Percentiles rank a stretch among this genome's conserved stretches.
These are phyloP conservation scores for Aix galericulata DNA, from an alignment of 2,113 vertebrate genomes.

Conservation along the genomic window DNA sequence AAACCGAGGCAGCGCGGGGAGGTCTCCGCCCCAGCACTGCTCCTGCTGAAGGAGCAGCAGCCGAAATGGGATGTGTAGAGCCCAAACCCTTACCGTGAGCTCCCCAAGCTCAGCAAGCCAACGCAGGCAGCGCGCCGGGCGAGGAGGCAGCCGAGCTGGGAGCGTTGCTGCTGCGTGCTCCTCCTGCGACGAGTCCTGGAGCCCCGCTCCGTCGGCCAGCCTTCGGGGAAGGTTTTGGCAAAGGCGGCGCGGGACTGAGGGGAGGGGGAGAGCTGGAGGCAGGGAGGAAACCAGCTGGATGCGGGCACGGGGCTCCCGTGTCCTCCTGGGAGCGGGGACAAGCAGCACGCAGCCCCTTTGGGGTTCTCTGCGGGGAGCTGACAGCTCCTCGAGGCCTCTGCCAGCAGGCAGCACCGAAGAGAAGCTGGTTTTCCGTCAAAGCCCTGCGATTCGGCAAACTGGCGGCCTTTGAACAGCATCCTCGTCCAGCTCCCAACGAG, in stretches of 20 bases:
- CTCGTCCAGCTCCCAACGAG: conserved; percentile 47
- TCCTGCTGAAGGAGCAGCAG: not conserved
- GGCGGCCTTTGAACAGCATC: conserved; percentile 41
- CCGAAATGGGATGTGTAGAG: not conserved
- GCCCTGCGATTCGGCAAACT: conserved; percentile 28
- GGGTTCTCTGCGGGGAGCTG: not conserved
- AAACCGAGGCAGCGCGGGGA: not conserved
- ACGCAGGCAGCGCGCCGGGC: fast-evolving
- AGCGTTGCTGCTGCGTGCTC: not conserved
- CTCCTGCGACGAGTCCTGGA: not conserved
- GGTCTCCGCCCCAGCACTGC: not conserved
- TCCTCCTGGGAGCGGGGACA: not conserved
- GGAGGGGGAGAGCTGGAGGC: not conserved
- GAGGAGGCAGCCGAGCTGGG: not conserved
- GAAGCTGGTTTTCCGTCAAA: conserved; percentile 30
- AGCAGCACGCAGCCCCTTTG: not conserved
- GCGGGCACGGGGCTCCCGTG: not conserved
- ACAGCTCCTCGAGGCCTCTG: conserved; percentile 25
- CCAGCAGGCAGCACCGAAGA: conserved; percentile 37
- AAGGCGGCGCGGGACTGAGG: not conserved
- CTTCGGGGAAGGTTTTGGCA: not conserved
- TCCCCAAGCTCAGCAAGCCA: not conserved
- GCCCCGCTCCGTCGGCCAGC: not conserved
- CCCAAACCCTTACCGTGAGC: too few species aligned
- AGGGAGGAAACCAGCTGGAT: not conserved